Evolutionary conservation across 2,797 vertebrate species (phyloP), one percentile per base, ranked within the genome.

Genomic region (Xerus rutilus): DNA sequence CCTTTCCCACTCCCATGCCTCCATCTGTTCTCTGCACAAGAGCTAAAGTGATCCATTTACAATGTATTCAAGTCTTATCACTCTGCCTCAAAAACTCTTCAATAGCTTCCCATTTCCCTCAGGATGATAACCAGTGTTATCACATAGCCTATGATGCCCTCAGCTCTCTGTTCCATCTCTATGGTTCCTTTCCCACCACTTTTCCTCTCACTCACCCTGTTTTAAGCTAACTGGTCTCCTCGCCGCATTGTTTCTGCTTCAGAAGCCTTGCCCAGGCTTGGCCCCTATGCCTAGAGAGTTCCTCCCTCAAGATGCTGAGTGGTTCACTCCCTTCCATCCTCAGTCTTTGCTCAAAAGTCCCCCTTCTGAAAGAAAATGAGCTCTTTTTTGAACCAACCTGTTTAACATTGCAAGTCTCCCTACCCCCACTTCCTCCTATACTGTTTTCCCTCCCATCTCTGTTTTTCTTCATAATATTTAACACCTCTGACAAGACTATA

Each of bases 301-400:
- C 70, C 13, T 47, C 47, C 85, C 5, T 0, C 0, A 14, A 18
- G 59, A 3, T 43, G 39, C n/a, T 20, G 6, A 2, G 2, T 11
- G 70, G 5, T 18, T 74, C 21, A 8, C 28, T 23, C 35, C 77
- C 43, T n/a, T 45, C 17, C 4, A 8, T 23, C 20, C 52, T 57
- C n/a, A 12, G 47, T 72, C 45, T 89, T 14, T 25, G 21, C 64
- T 47, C 39, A 47, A 49, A 82, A 73, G n/a, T 28, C 57, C 49
- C 65, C 47, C 23, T 82, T 52, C 15, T 54, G 52, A 73, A 79
- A 65, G 52, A 73, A 79, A 65, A 32, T 47, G 54, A 77, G 54
- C 13, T 7, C n/a, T 86, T 74, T 79, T 64, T 59, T n/a, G 32
- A 86, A 45, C 3, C 28, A 72, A 39, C 7, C 45, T 52, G 21